Base-by-base conservation (phyloP, 2,797 vertebrate species). In the Spatula clypeata region DNA sequence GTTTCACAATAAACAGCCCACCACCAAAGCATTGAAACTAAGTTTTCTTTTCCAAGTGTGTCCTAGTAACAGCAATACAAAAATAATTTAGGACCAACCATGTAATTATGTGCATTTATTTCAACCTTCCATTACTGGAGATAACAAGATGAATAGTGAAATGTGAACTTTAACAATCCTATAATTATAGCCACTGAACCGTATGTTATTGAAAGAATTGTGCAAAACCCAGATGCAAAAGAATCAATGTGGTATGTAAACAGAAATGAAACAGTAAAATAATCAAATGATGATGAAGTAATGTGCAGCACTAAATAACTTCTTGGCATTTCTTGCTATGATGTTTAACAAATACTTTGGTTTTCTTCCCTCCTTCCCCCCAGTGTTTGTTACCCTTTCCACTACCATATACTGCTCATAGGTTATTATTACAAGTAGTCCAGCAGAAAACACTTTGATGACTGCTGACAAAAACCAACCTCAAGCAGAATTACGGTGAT, bases 101-200 rank as follows among this genome's bases (percentile, higher is more conserved):
- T 94, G 81, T 97, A 98, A 98, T 98, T 98, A 98, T 89, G 96
- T 97, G 97, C 96, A 97, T 98, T 98, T 98, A 98, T 97, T 98
- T 94, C 95, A 98, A 94, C 97, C 95, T 98, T 96, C 95, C 94
- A 97, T 98, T 98, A 97, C 94, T 84, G 86, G 86, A 98, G 97
- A 98, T 98, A 98, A 98, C 97, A 98, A 98, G 97, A 98, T 97
- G 98, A 98, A 97, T 95, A 97, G 97, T 96, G 96, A 98, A 98
- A 98, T 91, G 93, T 76, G 61, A 98, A 97, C 98, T 98, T 98
- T 97, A 98, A 98, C 97, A 98, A 97, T 97, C 96, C 97, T 97
- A 96, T 98, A 98, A 98, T 98, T 98, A 98, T 71, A 98, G 95
- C 74, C 96, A 97, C 93, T 98, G 97, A 98, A 98, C 98, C 93